These are phyloP conservation scores for Zaprionus gabonicus DNA, from an alignment of 1,140 invertebrate genomes.

Conservation along the genomic window DNA sequence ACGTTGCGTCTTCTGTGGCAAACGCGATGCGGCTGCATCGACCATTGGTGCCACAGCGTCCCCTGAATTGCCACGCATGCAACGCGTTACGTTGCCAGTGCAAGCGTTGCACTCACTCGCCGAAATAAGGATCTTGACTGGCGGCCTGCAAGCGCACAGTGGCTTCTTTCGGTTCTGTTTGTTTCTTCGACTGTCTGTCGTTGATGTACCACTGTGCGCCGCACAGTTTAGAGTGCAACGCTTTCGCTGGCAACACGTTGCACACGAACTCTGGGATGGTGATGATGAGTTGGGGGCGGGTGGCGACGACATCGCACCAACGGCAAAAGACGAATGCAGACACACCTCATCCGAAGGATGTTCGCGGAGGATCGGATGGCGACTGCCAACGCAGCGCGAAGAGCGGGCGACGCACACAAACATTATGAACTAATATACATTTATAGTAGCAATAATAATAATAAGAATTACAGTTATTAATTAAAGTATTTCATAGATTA, in stretches of 20 bases:
- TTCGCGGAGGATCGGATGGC: neutral
- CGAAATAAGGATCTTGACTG: neutral
- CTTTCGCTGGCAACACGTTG: constrained; percentile 26
- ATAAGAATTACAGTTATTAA: constrained; percentile 56
- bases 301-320: constrained; percentile 15
- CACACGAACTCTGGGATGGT: neutral
- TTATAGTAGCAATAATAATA: constrained; percentile 66
- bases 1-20: constrained; percentile 25
- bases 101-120: constrained; percentile 23
- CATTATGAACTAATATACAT: constrained; percentile 69
- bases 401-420: constrained; percentile 36
- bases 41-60: constrained; percentile 8
- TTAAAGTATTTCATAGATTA: constrained; percentile 49
- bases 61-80: constrained; percentile 17
- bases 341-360: constrained; percentile 3
- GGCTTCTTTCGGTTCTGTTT: constrained; percentile 39
- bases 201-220: constrained; percentile 9
- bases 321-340: constrained; percentile 11
- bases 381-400: constrained; percentile 8
- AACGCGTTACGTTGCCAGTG: constrained; percentile 9
- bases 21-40: constrained; percentile 8
- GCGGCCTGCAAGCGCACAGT: constrained; percentile 10
- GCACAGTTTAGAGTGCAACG: neutral
- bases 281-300: neutral
- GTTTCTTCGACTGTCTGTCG: neutral